phyloP scores from a whole-genome alignment of 2,113 vertebrate species.

The Notothenia coriiceps region DNA sequence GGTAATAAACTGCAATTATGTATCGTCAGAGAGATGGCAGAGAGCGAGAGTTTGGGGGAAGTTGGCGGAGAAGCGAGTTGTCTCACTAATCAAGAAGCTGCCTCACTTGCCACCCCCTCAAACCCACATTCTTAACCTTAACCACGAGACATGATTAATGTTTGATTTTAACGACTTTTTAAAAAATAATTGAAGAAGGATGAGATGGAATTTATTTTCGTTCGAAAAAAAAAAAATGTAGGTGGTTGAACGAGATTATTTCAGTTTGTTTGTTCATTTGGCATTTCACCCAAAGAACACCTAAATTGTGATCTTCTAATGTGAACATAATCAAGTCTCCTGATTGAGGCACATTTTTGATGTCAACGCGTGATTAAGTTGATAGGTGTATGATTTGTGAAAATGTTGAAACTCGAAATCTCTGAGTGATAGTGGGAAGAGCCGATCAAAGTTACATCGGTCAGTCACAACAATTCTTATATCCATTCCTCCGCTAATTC shows the following conservation, averaged over 20 bases:
- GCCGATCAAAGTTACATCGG: not conserved
- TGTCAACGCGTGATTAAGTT: too few relatives aligned
- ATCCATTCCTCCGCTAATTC: too few relatives aligned
- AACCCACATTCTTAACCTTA: conserved; percentile 58
- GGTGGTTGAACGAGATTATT: not conserved
- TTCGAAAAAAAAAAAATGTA: not conserved
- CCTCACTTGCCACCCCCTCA: conserved; percentile 52
- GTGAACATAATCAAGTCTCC: not conserved
- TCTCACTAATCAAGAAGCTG: conserved; percentile 73
- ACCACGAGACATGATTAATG: conserved; percentile 24
- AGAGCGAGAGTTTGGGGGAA: conserved; percentile 71
- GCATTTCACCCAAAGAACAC: conserved; percentile 4
- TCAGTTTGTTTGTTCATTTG: conserved; percentile 6
- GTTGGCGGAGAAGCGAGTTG: conserved; percentile 62
- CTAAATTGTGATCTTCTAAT: not conserved
- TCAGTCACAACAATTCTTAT: not conserved
- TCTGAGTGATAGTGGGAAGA: conserved; percentile 2
- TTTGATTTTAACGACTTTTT: conserved; percentile 46
- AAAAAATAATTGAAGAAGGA: not conserved
- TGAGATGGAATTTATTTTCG: not conserved
- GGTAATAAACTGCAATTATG: conserved; percentile 90
- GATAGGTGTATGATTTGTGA: not conserved
- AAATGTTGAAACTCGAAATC: conserved; percentile 10
- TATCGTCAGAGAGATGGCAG: conserved; percentile 79
- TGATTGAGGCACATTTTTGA: not conserved